These are phyloP conservation scores for Torymus tubicola DNA, from an alignment of 2,888 invertebrate species.

Conservation along the genomic window DNA sequence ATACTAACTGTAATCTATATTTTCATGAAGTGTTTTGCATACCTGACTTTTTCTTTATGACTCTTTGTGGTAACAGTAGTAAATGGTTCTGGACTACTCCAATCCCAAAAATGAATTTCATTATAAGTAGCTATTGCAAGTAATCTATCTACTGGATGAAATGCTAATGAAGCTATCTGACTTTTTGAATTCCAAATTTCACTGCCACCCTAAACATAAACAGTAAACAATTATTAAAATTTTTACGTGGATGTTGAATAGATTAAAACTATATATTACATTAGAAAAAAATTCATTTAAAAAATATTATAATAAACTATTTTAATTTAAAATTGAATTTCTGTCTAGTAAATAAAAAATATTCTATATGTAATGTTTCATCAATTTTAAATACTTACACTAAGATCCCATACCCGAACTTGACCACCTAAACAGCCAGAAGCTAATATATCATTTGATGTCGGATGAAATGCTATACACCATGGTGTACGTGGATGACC, in stretches of 20 bases:
- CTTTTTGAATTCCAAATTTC: conserved; percentile 89
- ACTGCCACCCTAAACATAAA: conserved; percentile 84
- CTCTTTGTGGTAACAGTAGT: conserved; percentile 86
- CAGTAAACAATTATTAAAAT: conserved; percentile 1
- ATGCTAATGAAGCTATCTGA: conserved; percentile 90
- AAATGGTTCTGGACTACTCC: conserved; percentile 87
- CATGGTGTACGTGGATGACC: conserved; percentile 94
- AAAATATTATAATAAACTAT: conserved; percentile 1
- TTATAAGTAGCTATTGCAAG: conserved; percentile 91
- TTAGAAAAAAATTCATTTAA: conserved; percentile 16
- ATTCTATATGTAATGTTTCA: too few species aligned
- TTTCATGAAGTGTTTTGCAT: conserved; percentile 63
- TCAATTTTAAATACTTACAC: conserved; percentile 77
- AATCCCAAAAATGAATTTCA: conserved; percentile 93
- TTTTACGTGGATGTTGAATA: background rate
- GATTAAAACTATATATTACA: too few species aligned
- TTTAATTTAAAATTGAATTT: too few species aligned
- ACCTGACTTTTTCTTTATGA: conserved; percentile 89
- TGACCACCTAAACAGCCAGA: conserved; percentile 93
- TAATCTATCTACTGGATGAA: conserved; percentile 89
- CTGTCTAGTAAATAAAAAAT: too few species aligned
- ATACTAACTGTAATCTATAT: conserved; percentile 10
- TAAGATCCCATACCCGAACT: conserved; percentile 92
- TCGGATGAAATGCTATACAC: conserved; percentile 93
- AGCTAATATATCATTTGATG: conserved; percentile 88